Percentiles rank a stretch among this genome's conserved stretches.
These are phyloP conservation scores for Drosophila atroscutellata DNA, from an alignment of 2,888 invertebrate species.

Conservation along the genomic window DNA sequence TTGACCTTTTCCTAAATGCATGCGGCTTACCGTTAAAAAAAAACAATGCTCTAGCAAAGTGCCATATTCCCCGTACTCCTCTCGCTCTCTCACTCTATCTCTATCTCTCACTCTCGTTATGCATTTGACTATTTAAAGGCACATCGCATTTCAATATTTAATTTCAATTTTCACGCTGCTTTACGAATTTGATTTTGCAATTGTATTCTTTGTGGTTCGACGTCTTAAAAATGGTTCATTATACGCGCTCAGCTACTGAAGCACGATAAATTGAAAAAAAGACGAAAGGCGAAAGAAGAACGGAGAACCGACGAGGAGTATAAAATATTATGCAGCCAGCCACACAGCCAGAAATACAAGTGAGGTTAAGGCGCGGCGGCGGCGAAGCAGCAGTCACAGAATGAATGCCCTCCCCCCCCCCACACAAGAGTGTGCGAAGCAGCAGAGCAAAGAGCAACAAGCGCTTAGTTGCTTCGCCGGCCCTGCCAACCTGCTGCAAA, in stretches of 20 bases:
- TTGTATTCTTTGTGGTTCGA: slow-evolving; percentile 30
- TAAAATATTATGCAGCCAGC: slow-evolving; percentile 74
- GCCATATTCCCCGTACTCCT: slow-evolving; percentile 32
- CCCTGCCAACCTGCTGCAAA: slow-evolving; percentile 47
- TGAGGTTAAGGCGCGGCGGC: slow-evolving; percentile 69
- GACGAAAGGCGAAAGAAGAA: slow-evolving; percentile 26
- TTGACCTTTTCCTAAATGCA: slow-evolving; percentile 45
- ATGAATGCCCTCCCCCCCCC: slow-evolving; percentile 29
- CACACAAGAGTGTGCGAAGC: slow-evolving; percentile 55
- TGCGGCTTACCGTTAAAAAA: slow-evolving; percentile 47
- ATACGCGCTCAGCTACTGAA: slow-evolving; percentile 47
- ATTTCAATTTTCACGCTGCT: slow-evolving; percentile 48
- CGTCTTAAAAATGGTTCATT: slow-evolving; percentile 46
- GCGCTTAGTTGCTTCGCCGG: slow-evolving; percentile 39
- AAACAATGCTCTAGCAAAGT: slow-evolving; percentile 22
- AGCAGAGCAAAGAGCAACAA: slow-evolving; percentile 58
- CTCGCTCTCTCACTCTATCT: not conserved
- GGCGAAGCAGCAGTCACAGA: slow-evolving; percentile 35
- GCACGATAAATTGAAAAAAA: slow-evolving; percentile 50
- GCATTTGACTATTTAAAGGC: slow-evolving; percentile 1
- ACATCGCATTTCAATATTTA: slow-evolving; percentile 35
- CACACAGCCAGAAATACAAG: slow-evolving; percentile 58
- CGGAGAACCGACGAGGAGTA: slow-evolving; percentile 8
- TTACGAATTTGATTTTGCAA: slow-evolving; percentile 46
- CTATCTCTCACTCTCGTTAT: not conserved